Evolutionary conservation across 2,797 vertebrate genomes (phyloP), one percentile per base, ranked within the genome.

Genomic region (Peromyscus aztecus): DNA sequence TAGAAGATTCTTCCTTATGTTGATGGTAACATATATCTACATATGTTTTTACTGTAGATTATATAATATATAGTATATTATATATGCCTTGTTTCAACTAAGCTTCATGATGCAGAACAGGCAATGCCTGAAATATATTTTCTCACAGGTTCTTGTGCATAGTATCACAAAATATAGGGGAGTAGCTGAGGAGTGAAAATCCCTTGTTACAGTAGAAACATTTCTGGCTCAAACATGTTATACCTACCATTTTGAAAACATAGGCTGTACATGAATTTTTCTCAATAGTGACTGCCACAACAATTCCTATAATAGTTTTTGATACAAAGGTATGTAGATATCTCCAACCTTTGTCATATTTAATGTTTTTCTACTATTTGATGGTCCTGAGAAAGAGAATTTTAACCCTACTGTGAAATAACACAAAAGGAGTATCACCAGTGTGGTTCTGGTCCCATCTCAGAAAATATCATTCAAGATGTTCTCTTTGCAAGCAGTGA

Each of bases 191-290:
- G 8, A n/a, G 29, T 78, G 34, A 61, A 63, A 90, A 82, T 75
- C 63, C 9, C 31, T 6, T 93, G 8, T 63, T 75, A 14, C 46
- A 94, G 21, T 61, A 89, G 55, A 93, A 19, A 37, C 9, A 92
- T 76, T 82, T 95, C 31, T 73, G 46, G 92, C 61, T 95, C 24
- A 46, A 40, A 91, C 67, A 73, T 29, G 80, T 78, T 83, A 80
- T 29, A 52, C 23, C 46, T 57, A 55, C 52, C 77, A 71, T 88
- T 37, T 92, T 96, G 23, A 89, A 92, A 94, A 40, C 80, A 9
- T 73, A 93, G 52, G 4, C 24, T 57, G 12, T 69, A 69, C 13
- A 27, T 63, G 63, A 78, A 86, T 96, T 86, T 94, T 94, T 93
- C 73, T 94, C 67, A 91, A 21, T 82, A 93, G 71, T 94, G 55